phyloP scores from a whole-genome alignment of 1,140 invertebrate species.

The Drosophila ficusphila region DNA sequence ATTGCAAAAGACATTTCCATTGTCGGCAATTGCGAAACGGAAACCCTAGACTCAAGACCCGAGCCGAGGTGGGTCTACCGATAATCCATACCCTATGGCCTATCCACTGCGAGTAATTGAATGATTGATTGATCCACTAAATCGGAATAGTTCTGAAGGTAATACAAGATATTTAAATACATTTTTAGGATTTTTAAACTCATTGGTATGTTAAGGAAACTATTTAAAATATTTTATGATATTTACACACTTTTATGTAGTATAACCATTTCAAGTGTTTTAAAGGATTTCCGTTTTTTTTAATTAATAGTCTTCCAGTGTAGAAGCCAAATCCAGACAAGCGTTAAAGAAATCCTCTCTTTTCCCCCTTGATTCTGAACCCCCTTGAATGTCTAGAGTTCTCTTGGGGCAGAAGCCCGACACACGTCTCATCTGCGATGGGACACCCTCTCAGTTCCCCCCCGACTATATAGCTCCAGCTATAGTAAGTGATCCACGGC shows the following conservation, averaged over 20 bases:
- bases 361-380: neutral
- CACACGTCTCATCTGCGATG: constrained; percentile 43
- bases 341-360: constrained; percentile 58
- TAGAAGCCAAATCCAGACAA: constrained; percentile 54
- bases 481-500: constrained; percentile 45
- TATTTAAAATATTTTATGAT: no score
- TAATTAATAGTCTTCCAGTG: constrained; percentile 17
- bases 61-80: constrained; percentile 17
- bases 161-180: neutral
- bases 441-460: neutral
- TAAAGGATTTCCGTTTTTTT: no score
- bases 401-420: constrained; percentile 60
- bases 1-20: constrained; percentile 78
- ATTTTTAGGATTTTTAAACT: no score
- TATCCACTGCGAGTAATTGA: constrained; percentile 30
- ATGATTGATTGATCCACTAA: neutral
- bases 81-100: constrained; percentile 23
- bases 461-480: neutral
- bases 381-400: neutral
- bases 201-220: no score
- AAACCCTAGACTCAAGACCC: constrained; percentile 45
- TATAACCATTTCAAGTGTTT: neutral
- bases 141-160: neutral
- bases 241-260: neutral
- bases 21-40: constrained; percentile 66